phyloP scores from a whole-genome alignment of 1,140 invertebrate species.

The Euborellia annulipes region DNA sequence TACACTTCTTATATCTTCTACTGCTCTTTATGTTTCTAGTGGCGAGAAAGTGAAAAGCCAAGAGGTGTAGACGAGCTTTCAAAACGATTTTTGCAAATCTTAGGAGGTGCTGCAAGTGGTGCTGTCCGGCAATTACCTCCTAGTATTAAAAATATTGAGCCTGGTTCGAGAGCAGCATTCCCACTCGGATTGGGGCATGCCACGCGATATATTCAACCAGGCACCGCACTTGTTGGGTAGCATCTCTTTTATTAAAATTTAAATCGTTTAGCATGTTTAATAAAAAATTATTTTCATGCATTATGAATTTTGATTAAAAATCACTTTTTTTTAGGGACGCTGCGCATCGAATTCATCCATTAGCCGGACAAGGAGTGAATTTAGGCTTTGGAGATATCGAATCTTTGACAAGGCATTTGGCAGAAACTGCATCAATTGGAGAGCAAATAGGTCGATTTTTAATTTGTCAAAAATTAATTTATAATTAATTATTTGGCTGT shows the following conservation, averaged over 20 bases:
- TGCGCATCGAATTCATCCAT: conserved; percentile 87
- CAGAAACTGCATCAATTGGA: conserved; percentile 54
- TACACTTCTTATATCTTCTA: too few relatives aligned
- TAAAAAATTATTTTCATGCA: conserved; percentile 4
- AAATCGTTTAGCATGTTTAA: conserved; percentile 4
- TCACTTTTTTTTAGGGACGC: conserved; percentile 56
- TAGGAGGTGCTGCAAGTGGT: conserved; percentile 11
- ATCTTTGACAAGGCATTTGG: conserved; percentile 48
- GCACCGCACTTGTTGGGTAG: conserved; percentile 71
- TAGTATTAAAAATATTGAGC: conserved; percentile 43
- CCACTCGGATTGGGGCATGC: conserved; percentile 85
- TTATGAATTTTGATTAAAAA: background rate
- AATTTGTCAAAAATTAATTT: conserved; percentile 1
- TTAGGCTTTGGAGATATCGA: conserved; percentile 87
- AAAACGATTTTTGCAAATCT: too few relatives aligned
- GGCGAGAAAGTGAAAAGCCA: too few relatives aligned
- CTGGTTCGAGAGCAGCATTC: conserved; percentile 65
- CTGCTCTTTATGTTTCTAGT: too few relatives aligned
- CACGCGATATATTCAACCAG: conserved; percentile 56
- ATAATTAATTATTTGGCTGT: conserved; percentile 1
- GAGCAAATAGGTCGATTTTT: conserved; percentile 53
- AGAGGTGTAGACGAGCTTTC: too few relatives aligned
- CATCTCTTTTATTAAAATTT: background rate
- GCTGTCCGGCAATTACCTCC: conserved; percentile 58
- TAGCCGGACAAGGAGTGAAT: conserved; percentile 96